These are phyloP conservation scores for Ptilodon capucinus DNA, from an alignment of 2,888 invertebrate species.

Conservation along the genomic window DNA sequence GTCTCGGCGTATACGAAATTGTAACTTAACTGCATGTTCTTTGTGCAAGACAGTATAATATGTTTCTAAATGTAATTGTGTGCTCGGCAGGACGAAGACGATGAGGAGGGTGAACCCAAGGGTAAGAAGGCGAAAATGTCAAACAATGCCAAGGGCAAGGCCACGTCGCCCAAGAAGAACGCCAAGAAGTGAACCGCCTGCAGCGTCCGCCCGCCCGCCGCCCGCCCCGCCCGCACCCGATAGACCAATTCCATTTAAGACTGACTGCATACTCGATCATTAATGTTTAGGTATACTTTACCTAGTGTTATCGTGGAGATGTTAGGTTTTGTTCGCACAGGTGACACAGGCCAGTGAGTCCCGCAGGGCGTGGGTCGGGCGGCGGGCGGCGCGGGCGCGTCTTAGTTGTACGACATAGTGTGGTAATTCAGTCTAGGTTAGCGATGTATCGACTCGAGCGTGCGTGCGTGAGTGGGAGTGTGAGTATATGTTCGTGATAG, in stretches of 20 bases:
- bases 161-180: conserved; percentile 88
- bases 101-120: conserved; percentile 90
- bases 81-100: conserved; percentile 83
- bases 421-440: conserved; percentile 73
- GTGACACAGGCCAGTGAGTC: conserved; percentile 22
- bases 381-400: conserved; percentile 22
- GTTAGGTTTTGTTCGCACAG: conserved; percentile 19
- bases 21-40: no score
- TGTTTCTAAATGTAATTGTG: background rate
- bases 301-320: conserved; percentile 24
- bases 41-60: background rate
- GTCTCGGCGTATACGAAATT: no score
- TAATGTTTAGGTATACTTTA: conserved; percentile 23
- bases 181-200: conserved; percentile 75
- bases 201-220: conserved; percentile 29
- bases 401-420: conserved; percentile 63
- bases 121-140: conserved; percentile 90
- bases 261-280: conserved; percentile 31
- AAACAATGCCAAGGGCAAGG: conserved; percentile 87
- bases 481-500: conserved; percentile 52
- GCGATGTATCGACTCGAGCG: conserved; percentile 63
- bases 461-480: conserved; percentile 50
- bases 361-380: conserved; percentile 10
- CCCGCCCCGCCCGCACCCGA: conserved; percentile 22
- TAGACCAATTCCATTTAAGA: conserved; percentile 35